Evolutionary conservation across 2,113 vertebrate species (phyloP).

Genomic region (Myanophis thanlyinensis): DNA sequence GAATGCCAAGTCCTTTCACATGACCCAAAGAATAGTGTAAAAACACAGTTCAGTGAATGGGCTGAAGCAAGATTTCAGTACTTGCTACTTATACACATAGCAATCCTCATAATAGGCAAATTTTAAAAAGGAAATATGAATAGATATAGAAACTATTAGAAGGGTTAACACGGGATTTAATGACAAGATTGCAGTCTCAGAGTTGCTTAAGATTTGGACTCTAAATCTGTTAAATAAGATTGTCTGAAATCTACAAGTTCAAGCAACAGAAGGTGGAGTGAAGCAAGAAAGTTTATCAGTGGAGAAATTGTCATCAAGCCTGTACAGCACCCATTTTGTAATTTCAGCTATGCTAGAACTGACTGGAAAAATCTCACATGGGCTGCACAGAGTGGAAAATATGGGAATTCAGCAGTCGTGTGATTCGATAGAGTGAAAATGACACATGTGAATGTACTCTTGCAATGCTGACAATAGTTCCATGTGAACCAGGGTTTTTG

Average conservation of each 20-base stretch:
- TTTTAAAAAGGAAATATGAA: background rate
- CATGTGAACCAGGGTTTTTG: background rate
- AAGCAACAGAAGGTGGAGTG: background rate
- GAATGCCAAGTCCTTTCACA: background rate
- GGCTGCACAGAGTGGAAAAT: background rate
- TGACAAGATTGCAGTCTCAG: background rate
- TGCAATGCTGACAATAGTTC: background rate
- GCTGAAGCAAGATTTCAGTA: background rate
- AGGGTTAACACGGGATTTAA: background rate
- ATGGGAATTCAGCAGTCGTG: background rate
- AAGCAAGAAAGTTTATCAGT: background rate
- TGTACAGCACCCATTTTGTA: background rate
- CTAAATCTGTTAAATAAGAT: background rate
- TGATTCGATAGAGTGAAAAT: background rate
- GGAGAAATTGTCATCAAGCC: background rate
- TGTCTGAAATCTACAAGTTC: background rate
- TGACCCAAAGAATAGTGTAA: background rate
- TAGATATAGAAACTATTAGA: background rate
- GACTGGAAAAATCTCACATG: background rate
- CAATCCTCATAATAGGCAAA: background rate
- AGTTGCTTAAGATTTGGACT: background rate
- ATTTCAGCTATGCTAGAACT: background rate
- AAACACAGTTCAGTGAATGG: background rate
- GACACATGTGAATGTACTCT: background rate
- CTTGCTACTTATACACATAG: background rate